Evolutionary conservation across 2,113 vertebrate species (phyloP).

Genomic region (Hemibagrus wyckioides): DNA sequence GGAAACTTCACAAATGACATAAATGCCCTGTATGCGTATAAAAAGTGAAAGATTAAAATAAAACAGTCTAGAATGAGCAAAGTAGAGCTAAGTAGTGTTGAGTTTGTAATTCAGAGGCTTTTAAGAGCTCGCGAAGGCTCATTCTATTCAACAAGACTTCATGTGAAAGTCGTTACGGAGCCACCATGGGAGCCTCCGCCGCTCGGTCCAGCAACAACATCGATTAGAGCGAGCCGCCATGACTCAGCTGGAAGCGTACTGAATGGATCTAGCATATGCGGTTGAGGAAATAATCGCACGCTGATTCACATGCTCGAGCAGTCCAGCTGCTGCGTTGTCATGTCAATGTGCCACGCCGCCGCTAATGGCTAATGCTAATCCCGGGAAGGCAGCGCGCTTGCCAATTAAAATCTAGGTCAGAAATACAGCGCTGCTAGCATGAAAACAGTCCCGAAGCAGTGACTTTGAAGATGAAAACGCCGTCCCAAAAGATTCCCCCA

Average conservation of each 20-base stretch:
- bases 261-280: conserved; percentile 38
- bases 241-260: conserved; percentile 25
- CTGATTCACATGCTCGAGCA: conserved; percentile 26
- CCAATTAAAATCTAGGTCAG: conserved; percentile 45
- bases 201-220: conserved; percentile 27
- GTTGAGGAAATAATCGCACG: conserved; percentile 20
- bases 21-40: background rate
- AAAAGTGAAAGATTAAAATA: background rate
- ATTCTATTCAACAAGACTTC: background rate
- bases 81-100: background rate
- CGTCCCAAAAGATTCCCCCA: background rate
- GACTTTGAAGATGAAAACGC: no score
- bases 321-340: conserved; percentile 24
- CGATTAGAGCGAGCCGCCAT: conserved; percentile 12
- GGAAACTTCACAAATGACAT: background rate
- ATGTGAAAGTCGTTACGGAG: conserved; percentile 36
- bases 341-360: background rate
- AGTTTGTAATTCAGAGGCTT: background rate
- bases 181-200: background rate
- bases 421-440: conserved; percentile 20
- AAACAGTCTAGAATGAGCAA: background rate
- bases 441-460: background rate
- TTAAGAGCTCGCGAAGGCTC: background rate
- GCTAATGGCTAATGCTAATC: conserved; percentile 17
- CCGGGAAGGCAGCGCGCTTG: background rate